Evolutionary conservation across 2,888 invertebrate genomes (phyloP).

Genomic region (Oegoconia quadripuncta): DNA sequence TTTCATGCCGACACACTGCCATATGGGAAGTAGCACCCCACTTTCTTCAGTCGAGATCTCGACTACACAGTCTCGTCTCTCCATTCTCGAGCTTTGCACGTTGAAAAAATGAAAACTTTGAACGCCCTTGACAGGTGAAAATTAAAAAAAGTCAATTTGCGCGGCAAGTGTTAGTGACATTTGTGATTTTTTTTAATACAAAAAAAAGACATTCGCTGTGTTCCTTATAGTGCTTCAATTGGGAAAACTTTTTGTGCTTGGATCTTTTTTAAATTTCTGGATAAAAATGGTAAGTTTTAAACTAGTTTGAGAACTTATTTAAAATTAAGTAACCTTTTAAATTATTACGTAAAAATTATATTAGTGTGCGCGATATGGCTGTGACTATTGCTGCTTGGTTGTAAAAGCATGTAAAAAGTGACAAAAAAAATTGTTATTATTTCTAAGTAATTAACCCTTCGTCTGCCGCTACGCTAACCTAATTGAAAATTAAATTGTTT

Average conservation of each 20-base stretch:
- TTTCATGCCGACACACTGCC: conserved; percentile 18
- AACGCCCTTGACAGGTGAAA: conserved; percentile 23
- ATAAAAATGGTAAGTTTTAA: conserved; percentile 32
- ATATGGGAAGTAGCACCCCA: conserved; percentile 50
- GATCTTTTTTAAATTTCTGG: conserved; percentile 26
- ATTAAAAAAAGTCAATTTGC: conserved; percentile 19
- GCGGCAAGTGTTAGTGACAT: conserved; percentile 34
- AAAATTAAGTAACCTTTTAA: neutral
- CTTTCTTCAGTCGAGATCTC: conserved; percentile 47
- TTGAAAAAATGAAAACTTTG: conserved; percentile 28
- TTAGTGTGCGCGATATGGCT: too few relatives aligned
- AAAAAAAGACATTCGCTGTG: conserved; percentile 5
- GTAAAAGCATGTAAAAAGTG: too few relatives aligned
- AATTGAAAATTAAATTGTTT: too few relatives aligned
- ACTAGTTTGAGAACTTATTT: neutral
- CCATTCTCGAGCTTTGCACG: conserved; percentile 27
- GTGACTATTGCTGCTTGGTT: too few relatives aligned
- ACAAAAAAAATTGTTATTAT: too few relatives aligned
- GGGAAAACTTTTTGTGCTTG: conserved; percentile 29
- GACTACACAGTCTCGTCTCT: conserved; percentile 28
- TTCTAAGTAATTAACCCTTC: too few relatives aligned
- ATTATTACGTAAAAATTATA: neutral
- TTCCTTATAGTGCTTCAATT: conserved; percentile 19
- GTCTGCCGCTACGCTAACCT: too few relatives aligned
- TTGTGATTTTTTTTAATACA: conserved; percentile 27